These are phyloP conservation scores for Lagodon rhomboides DNA, from an alignment of 2,797 vertebrate genomes.

Conservation along the genomic window DNA sequence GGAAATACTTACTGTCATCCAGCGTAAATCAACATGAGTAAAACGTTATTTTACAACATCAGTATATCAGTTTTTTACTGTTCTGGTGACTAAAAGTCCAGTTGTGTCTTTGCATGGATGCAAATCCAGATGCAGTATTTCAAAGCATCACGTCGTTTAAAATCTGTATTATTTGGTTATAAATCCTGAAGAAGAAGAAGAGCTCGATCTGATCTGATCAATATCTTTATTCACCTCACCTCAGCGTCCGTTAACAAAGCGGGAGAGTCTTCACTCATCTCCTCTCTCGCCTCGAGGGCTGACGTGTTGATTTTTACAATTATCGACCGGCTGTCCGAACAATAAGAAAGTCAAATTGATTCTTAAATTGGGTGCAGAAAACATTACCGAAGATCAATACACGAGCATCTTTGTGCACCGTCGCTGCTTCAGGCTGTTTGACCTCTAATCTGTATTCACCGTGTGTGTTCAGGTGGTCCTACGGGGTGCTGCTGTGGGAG, in stretches of 20 bases:
- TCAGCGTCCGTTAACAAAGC: neutral
- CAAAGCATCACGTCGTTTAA: neutral
- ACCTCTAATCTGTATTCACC: slow-evolving; percentile 28
- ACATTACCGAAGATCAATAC: slow-evolving; percentile 50
- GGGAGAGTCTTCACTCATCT: neutral
- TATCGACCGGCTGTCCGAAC: slow-evolving; percentile 49
- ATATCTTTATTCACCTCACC: neutral
- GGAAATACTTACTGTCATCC: too few relatives aligned
- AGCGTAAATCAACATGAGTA: too few relatives aligned
- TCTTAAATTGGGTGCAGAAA: slow-evolving; percentile 30
- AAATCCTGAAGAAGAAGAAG: neutral
- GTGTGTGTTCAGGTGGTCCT: slow-evolving; percentile 92
- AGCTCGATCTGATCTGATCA: too few relatives aligned
- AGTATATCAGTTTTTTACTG: neutral
- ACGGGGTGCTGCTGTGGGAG: slow-evolving; percentile 98
- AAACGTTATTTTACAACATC: too few relatives aligned
- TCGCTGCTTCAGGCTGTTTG: slow-evolving; percentile 15
- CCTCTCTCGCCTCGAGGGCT: slow-evolving; percentile 1
- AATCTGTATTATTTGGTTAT: neutral
- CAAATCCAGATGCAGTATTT: neutral
- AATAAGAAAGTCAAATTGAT: slow-evolving; percentile 32
- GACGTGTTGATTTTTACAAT: slow-evolving; percentile 27
- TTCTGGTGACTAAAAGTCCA: neutral
- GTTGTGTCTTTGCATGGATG: neutral
- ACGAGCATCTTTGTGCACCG: neutral